phyloP scores from a whole-genome alignment of 2,888 invertebrate genomes.

The Leucozona laternaria region DNA sequence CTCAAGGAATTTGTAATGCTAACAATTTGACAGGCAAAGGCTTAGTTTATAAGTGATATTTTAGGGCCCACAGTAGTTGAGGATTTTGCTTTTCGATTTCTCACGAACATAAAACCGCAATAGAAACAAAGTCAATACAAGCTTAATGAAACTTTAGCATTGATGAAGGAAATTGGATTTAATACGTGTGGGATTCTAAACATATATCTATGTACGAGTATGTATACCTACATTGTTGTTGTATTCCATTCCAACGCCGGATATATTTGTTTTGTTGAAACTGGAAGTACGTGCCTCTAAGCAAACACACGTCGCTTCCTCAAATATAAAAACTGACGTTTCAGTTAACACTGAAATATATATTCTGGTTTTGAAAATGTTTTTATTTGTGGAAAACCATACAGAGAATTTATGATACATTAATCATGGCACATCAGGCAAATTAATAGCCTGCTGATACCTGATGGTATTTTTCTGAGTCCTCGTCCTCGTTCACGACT shows the following conservation, averaged over 20 bases:
- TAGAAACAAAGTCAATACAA: constrained; percentile 54
- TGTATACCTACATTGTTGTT: no score
- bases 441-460: constrained; percentile 7
- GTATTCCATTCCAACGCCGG: background rate
- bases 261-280: constrained; percentile 12
- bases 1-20: constrained; percentile 12
- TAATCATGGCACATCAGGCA: constrained; percentile 1
- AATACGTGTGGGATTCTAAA: constrained; percentile 55
- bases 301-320: constrained; percentile 3
- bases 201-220: background rate
- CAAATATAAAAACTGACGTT: constrained; percentile 35
- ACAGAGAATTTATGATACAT: constrained; percentile 14
- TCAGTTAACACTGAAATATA: constrained; percentile 13
- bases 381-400: constrained; percentile 20
- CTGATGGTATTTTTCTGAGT: background rate
- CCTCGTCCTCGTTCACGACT: no score
- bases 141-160: constrained; percentile 64
- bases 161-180: constrained; percentile 70
- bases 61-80: constrained; percentile 9
- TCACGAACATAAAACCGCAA: constrained; percentile 5
- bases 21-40: constrained; percentile 49
- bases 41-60: constrained; percentile 50
- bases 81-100: constrained; percentile 40
- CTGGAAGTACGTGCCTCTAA: constrained; percentile 26
- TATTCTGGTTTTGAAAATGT: background rate